Base-by-base conservation (phyloP, 1,140 invertebrate genomes). In the Lucilia sericata region DNA sequence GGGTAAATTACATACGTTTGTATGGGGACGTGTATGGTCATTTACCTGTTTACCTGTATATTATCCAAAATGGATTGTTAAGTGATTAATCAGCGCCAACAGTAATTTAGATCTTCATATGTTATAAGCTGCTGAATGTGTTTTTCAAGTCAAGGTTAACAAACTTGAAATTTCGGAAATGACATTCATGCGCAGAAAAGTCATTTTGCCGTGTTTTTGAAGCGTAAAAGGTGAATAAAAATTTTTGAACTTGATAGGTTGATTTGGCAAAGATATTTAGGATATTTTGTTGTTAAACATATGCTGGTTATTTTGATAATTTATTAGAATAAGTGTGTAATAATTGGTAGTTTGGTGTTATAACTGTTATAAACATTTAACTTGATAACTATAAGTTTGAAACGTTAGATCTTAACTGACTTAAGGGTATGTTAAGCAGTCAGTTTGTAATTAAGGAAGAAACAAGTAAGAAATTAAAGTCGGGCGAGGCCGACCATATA, bases 41-140 rank as follows among this genome's bases (percentile, higher is more conserved):
- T 55, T 12, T 70, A 70, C 19, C 55, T 60, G 55, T 78, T n/a
- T 78, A 78, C 74, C 25, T 36, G 75, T 42, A 78, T 78, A 78
- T 78, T 78, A 78, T 78, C 75, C 75, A 78, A 78, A 78, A 78
- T 86, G 88, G 87, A 88, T 89, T 89, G 88, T 89, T 89, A 89
- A 89, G 88, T 89, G 88, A 89, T 89, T 89, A 89, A 89, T 89
- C 88, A 89, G 88, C 87, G 88, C 88, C 88, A 89, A 88, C 89
- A 89, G 89, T 89, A 89, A 89, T 89, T 89, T 89, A 88, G 89
- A 88, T 89, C 88, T 89, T 88, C 88, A 87, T 89, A 78, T 78
- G 65, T 70, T 70, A 70, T 70, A 25, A 25, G 19, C 7, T 70
- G 13, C 19, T 21, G 8, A 21, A 4, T 70, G 5, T 70, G 3